Percentiles rank a stretch among this genome's conserved stretches.
These are phyloP conservation scores for Cepaea nemoralis DNA, from an alignment of 1,140 invertebrate species.

Conservation along the genomic window DNA sequence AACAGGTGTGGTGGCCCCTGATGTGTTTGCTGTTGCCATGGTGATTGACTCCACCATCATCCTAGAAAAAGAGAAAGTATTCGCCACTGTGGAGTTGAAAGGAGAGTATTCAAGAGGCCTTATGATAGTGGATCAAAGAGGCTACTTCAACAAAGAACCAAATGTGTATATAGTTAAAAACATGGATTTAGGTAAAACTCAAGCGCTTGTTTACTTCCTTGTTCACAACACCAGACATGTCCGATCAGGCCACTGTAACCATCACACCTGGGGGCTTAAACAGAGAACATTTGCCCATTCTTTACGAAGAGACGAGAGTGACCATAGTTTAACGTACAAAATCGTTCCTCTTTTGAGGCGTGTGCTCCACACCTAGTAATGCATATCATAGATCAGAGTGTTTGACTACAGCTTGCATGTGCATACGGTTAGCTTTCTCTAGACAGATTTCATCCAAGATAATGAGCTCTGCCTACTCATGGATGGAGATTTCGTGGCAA, in stretches of 20 bases:
- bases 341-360: too few species aligned
- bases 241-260: background rate
- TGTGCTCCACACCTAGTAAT: too few species aligned
- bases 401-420: too few species aligned
- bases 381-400: too few species aligned
- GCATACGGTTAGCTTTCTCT: too few species aligned
- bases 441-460: too few species aligned
- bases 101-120: slow-evolving; percentile 61
- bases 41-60: slow-evolving; percentile 53
- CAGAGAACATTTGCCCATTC: slow-evolving; percentile 24
- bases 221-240: background rate
- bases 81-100: slow-evolving; percentile 57
- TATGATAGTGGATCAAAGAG: slow-evolving; percentile 62
- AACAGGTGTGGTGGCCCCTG: slow-evolving; percentile 42
- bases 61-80: slow-evolving; percentile 49
- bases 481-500: too few species aligned
- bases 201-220: slow-evolving; percentile 29
- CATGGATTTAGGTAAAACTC: slow-evolving; percentile 49
- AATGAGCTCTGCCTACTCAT: too few species aligned
- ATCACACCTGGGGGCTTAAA: background rate
- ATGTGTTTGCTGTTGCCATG: slow-evolving; percentile 58
- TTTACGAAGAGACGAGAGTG: slow-evolving; percentile 14
- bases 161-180: slow-evolving; percentile 56
- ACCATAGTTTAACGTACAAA: slow-evolving; percentile 14
- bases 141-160: slow-evolving; percentile 35